Conservation (phyloP, 2,888 invertebrate species). For the Scaptomyza caliginosa region DNA sequence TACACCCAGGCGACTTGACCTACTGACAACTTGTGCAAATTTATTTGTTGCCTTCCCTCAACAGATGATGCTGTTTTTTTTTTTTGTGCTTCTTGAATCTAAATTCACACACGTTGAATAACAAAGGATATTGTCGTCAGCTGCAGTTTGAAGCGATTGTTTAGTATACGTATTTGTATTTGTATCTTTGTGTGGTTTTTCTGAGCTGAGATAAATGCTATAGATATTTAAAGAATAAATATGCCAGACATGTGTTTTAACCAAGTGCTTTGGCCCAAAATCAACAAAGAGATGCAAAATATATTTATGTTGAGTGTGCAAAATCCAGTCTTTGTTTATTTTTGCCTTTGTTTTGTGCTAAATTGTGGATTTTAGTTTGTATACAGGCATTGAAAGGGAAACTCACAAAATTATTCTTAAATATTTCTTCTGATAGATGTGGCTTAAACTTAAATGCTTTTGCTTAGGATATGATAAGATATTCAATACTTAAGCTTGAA, state of each 20-base stretch:
- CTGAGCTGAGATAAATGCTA: background rate
- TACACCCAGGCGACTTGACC: constrained; percentile 65
- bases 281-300: background rate
- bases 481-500: too few species aligned
- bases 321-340: background rate
- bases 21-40: constrained; percentile 43
- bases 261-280: background rate
- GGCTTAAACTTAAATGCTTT: background rate
- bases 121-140: constrained; percentile 9
- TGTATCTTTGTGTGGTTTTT: constrained; percentile 2
- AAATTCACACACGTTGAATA: constrained; percentile 18
- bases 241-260: background rate
- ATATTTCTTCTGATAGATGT: background rate
- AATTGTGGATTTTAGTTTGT: background rate
- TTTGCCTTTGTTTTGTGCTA: background rate
- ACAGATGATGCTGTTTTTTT: constrained; percentile 10
- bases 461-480: background rate
- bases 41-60: constrained; percentile 32
- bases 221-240: background rate
- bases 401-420: background rate
- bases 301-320: background rate
- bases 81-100: constrained; percentile 5
- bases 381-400: background rate
- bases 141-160: background rate
- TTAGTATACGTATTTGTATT: background rate